phyloP scores from a whole-genome alignment of 2,888 invertebrate genomes.

The Andrena bucephala region DNA sequence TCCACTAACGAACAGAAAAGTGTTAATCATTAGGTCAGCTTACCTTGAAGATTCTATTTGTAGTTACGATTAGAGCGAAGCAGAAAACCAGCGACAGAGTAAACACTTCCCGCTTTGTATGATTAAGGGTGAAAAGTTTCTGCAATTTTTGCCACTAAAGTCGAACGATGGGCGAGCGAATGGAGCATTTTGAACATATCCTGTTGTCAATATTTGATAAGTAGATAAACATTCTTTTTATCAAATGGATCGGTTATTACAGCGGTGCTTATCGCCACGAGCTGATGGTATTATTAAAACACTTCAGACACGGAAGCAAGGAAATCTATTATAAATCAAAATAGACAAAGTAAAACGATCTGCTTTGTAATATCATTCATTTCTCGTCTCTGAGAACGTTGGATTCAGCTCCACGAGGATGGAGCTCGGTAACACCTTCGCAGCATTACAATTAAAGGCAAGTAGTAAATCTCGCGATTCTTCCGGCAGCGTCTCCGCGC shows the following conservation, averaged over 20 bases:
- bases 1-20: background rate
- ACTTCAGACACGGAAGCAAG: too few relatives aligned
- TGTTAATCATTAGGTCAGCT: background rate
- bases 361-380: too few relatives aligned
- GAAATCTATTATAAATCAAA: too few relatives aligned
- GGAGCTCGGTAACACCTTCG: conserved; percentile 31
- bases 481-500: conserved; percentile 45
- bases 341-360: too few relatives aligned
- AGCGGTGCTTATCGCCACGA: background rate
- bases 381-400: background rate
- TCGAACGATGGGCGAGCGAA: background rate
- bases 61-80: background rate
- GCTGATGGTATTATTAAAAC: background rate
- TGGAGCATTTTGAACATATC: background rate
- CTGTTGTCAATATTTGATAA: conserved; percentile 1
- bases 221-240: background rate
- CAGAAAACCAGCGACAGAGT: background rate
- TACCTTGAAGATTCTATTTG: background rate
- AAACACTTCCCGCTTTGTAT: background rate
- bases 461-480: conserved; percentile 45
- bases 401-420: conserved; percentile 13
- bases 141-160: background rate
- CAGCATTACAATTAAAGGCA: conserved; percentile 41
- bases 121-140: background rate
- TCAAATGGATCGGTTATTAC: background rate